Conservation (phyloP, 2,888 invertebrate species). For the Hirtodrosophila alboralis region DNA sequence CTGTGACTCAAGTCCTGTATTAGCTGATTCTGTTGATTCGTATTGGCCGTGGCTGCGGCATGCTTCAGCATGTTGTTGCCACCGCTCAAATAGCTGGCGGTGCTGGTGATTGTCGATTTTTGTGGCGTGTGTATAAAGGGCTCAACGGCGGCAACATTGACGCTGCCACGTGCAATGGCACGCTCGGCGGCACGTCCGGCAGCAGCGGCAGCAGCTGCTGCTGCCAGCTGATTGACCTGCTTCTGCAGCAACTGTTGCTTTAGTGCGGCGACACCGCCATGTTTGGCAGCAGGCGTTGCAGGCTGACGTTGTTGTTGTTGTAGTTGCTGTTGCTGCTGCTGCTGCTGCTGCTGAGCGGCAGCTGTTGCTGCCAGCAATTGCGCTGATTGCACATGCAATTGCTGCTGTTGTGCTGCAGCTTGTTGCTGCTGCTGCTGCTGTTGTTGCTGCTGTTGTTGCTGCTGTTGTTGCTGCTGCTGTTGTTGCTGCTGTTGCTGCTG, state of each 20-base stretch:
- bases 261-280: constrained; percentile 78
- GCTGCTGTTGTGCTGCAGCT: constrained; percentile 54
- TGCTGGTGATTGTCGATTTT: constrained; percentile 84
- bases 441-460: constrained; percentile 55
- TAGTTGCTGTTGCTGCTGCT: constrained; percentile 47
- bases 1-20: constrained; percentile 84
- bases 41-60: constrained; percentile 82
- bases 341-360: constrained; percentile 46
- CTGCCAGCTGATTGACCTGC: constrained; percentile 69
- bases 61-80: constrained; percentile 79
- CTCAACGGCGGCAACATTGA: constrained; percentile 94
- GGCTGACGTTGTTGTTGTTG: constrained; percentile 48
- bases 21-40: constrained; percentile 83
- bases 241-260: constrained; percentile 81
- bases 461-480: constrained; percentile 52
- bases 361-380: constrained; percentile 60
- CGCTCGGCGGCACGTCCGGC: constrained; percentile 62
- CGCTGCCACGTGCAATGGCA: constrained; percentile 85
- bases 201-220: constrained; percentile 62
- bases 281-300: constrained; percentile 50
- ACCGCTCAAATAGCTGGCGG: constrained; percentile 83
- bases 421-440: constrained; percentile 61
- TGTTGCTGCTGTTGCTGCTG: constrained; percentile 47
- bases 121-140: constrained; percentile 94
- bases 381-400: constrained; percentile 52